A percentile compares a stretch with the other conserved stretches of the same genome.
These are phyloP conservation scores for Drosophila jambulina DNA, from an alignment of 1,140 invertebrate genomes.

Conservation along the genomic window DNA sequence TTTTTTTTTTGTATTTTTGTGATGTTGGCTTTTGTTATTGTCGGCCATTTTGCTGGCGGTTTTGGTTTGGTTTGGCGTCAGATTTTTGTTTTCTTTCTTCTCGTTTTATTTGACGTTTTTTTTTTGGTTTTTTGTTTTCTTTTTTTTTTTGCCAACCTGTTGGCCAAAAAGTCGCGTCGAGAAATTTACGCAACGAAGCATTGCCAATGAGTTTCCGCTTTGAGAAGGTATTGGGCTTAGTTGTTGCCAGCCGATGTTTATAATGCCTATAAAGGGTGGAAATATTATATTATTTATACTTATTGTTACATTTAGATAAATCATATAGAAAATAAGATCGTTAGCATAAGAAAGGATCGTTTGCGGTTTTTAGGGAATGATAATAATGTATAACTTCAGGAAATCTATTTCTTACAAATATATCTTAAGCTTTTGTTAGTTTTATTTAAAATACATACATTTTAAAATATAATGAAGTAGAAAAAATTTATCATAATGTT, in stretches of 20 bases:
- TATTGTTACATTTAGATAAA: not conserved
- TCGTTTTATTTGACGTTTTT: conserved; percentile 39
- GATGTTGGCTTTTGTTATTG: conserved; percentile 56
- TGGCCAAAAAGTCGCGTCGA: conserved; percentile 77
- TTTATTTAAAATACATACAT: not conserved
- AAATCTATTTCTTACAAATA: not conserved
- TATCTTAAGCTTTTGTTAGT: not conserved
- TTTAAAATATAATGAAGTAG: not conserved
- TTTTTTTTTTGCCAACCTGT: conserved; percentile 67
- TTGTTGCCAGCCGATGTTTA: conserved; percentile 38
- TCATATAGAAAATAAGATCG: too few species aligned
- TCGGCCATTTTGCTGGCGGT: conserved; percentile 76
- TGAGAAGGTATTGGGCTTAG: conserved; percentile 77
- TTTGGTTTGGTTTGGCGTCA: conserved; percentile 61
- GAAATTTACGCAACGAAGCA: conserved; percentile 84
- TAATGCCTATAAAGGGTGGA: not conserved
- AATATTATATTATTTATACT: not conserved
- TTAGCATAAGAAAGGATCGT: not conserved
- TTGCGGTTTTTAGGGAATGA: not conserved
- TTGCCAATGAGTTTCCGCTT: conserved; percentile 84
- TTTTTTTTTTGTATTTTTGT: conserved; percentile 48
- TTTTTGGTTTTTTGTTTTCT: conserved; percentile 23
- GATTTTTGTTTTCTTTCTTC: conserved; percentile 72
- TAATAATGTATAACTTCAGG: not conserved
- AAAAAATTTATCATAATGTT: not conserved